Conservation (phyloP, 2,113 vertebrate genomes). For the Apodemus sylvaticus region DNA sequence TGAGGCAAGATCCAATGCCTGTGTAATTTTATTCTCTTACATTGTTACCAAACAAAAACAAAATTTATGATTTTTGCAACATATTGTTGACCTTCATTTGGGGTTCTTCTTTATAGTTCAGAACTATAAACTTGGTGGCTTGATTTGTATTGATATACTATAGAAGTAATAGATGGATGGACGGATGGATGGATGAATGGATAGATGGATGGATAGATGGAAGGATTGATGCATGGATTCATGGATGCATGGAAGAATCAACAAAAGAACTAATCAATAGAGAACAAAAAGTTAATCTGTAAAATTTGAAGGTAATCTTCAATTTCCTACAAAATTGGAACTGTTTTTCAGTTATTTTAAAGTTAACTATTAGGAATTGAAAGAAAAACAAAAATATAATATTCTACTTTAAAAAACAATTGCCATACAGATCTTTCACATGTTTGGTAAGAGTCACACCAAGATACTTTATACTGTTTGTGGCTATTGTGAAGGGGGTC, state of each 20-base stretch:
- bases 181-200: background rate
- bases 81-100: background rate
- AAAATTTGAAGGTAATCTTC: background rate
- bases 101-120: background rate
- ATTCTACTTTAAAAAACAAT: background rate
- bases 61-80: background rate
- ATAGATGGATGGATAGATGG: background rate
- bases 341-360: background rate
- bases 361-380: slow-evolving; percentile 18
- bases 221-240: background rate
- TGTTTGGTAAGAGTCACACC: no score
- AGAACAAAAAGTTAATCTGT: background rate
- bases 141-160: background rate
- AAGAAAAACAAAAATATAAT: background rate
- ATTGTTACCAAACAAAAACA: background rate
- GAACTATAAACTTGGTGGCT: background rate
- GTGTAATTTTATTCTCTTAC: background rate
- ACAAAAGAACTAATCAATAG: background rate
- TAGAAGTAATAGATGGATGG: background rate
- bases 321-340: background rate
- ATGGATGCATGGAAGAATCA: background rate
- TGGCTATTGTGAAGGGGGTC: no score
- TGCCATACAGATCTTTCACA: no score
- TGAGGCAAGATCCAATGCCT: background rate
- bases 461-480: no score